Conservation (phyloP, 2,888 invertebrate species). For the Phaedon cochleariae region DNA sequence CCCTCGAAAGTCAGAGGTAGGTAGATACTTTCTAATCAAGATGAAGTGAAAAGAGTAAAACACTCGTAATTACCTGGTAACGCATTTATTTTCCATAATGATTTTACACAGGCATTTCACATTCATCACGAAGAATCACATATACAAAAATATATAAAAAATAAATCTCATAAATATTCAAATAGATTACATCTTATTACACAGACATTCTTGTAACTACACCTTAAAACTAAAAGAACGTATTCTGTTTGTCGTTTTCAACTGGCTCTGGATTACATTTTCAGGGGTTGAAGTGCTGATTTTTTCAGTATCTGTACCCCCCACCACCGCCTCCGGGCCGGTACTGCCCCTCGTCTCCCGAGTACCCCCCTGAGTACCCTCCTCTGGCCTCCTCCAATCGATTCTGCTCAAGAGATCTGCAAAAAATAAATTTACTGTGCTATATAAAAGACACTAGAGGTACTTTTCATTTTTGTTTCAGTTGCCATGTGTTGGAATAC, state of each 20-base stretch:
- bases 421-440: conserved; percentile 18
- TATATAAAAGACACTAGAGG: too few relatives aligned
- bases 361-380: conserved; percentile 39
- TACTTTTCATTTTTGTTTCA: too few relatives aligned
- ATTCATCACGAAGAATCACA: neutral
- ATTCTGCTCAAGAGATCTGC: conserved; percentile 51
- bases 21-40: too few relatives aligned
- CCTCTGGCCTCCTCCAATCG: conserved; percentile 44
- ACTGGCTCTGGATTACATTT: conserved; percentile 14
- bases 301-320: conserved; percentile 39
- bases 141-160: neutral
- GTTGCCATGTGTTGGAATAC: too few relatives aligned
- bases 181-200: neutral
- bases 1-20: too few relatives aligned
- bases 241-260: conserved; percentile 3
- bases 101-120: too few relatives aligned
- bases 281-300: neutral
- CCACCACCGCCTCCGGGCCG: conserved; percentile 46
- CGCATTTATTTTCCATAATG: neutral
- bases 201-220: neutral
- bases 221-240: neutral
- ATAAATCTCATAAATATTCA: neutral
- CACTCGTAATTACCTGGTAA: neutral
- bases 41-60: neutral
- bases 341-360: conserved; percentile 49